Percentiles rank a stretch among this genome's conserved stretches.
Evolutionary conservation across 2,888 invertebrate species (phyloP).

Genomic region (Metallyticus violacea): DNA sequence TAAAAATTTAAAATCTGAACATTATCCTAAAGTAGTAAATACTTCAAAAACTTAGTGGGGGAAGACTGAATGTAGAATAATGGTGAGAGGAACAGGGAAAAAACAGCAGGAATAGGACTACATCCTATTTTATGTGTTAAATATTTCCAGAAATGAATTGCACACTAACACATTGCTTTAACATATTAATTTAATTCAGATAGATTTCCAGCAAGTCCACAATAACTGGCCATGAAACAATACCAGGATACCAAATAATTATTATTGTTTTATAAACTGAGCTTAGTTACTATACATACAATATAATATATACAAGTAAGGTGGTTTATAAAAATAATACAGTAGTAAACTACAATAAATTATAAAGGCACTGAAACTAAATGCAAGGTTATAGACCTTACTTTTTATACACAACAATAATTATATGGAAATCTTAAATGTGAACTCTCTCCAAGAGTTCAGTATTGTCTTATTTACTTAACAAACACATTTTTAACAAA

Average conservation of each 20-base stretch:
- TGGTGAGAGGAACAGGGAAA: too few relatives aligned
- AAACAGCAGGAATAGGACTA: too few relatives aligned
- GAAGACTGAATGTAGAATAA: too few relatives aligned
- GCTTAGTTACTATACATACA: not conserved
- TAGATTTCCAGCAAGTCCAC: not conserved
- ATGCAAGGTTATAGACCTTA: slow-evolving; percentile 4
- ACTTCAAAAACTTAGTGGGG: too few relatives aligned
- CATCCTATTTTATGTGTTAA: too few relatives aligned
- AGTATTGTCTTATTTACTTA: not conserved
- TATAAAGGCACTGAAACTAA: slow-evolving; percentile 13
- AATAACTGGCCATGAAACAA: not conserved
- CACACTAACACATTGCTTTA: not conserved
- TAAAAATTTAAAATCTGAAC: too few relatives aligned
- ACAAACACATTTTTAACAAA: not conserved
- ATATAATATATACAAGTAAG: not conserved
- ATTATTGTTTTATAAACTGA: not conserved
- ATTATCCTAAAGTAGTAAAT: too few relatives aligned
- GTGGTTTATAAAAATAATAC: not conserved
- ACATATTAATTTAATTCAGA: not conserved
- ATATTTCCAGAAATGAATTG: not conserved
- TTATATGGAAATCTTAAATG: not conserved
- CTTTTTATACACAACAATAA: slow-evolving; percentile 1
- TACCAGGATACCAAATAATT: not conserved
- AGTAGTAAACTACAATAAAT: slow-evolving; percentile 6
- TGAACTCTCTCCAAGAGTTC: not conserved